Base-by-base conservation (phyloP, 2,888 invertebrate species). In the Stenodema calcarata region DNA sequence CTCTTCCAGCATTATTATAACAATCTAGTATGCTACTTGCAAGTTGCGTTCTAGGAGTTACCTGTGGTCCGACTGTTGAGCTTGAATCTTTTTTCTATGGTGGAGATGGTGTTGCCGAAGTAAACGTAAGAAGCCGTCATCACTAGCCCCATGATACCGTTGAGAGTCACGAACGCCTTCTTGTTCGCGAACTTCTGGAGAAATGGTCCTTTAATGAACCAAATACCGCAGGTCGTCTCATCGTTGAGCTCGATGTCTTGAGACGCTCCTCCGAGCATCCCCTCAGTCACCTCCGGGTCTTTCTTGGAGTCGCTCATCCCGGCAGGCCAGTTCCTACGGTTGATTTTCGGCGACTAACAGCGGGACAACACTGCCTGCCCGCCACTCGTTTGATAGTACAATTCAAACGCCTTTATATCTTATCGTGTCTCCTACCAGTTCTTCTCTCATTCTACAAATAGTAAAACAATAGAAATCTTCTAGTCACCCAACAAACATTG, bases 31-130 rank as follows among this genome's bases (percentile, higher is more conserved):
- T n/a, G n/a, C n/a, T n/a, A n/a, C n/a, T n/a, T n/a, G n/a, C n/a
- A n/a, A n/a, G n/a, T n/a, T n/a, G n/a, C 7, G 3, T 4, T 23
- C 12, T 16, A 1, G 9, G 7, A 16, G 90, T 91, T 90, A 93
- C 94, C 95, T 88, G 94, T 94, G 35, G 94, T 95, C 90, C 93
- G 93, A 50, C 94, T 95, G 28, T 94, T 94, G 90, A 95, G 95
- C 91, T 94, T 95, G 90, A 94, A 95, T 89, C 95, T 92, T 90
- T 95, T 95, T 90, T 95, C 95, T 88, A 95, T 92, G 2, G 95
- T 95, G 82, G 95, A 95, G 87, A 95, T 94, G 42, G 94, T 95
- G 23, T 94, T 95, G 90, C 94, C 94, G 89, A 94, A 95, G 90
- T 95, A 95, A 1, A 94, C 93, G 89, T 93, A 95, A 87, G 94